Evolutionary conservation across 30 jellyfish, hydroid and myxozoan species (phyloP).

Genomic region (Clytia hemisphaerica): DNA sequence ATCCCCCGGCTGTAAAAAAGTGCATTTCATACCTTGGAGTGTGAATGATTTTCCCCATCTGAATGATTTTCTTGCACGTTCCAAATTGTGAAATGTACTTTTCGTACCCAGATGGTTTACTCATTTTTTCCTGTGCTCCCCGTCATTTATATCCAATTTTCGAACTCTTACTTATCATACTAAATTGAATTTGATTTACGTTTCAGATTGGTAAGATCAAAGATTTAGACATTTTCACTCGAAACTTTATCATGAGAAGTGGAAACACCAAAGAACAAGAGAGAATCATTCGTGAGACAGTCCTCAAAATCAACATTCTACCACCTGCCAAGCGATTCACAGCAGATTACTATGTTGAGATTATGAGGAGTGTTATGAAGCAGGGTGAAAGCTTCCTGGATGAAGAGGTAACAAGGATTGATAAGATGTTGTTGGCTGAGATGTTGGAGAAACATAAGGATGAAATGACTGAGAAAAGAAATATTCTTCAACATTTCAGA

Average conservation of each 20-base stretch:
- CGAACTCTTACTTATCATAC: too few species aligned
- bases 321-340: slow-evolving; percentile 57
- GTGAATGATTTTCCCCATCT: too few species aligned
- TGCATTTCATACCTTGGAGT: too few species aligned
- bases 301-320: slow-evolving; percentile 45
- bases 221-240: slow-evolving; percentile 62
- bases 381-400: slow-evolving; percentile 59
- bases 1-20: too few species aligned
- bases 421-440: slow-evolving; percentile 48
- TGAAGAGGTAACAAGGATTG: slow-evolving; percentile 61
- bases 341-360: slow-evolving; percentile 71
- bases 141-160: too few species aligned
- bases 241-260: slow-evolving; percentile 75
- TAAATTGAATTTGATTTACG: background rate
- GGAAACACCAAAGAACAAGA: slow-evolving; percentile 61
- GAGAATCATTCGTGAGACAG: slow-evolving; percentile 57
- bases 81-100: too few species aligned
- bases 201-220: slow-evolving; percentile 75
- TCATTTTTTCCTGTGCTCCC: too few species aligned
- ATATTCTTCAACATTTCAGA: slow-evolving; percentile 51
- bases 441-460: slow-evolving; percentile 45
- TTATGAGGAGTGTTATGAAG: slow-evolving; percentile 50
- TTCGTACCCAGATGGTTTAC: too few species aligned
- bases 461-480: slow-evolving; percentile 53
- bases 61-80: too few species aligned